phyloP scores from a whole-genome alignment of 2,113 vertebrate species.

The Epinephelus cyanopodus region DNA sequence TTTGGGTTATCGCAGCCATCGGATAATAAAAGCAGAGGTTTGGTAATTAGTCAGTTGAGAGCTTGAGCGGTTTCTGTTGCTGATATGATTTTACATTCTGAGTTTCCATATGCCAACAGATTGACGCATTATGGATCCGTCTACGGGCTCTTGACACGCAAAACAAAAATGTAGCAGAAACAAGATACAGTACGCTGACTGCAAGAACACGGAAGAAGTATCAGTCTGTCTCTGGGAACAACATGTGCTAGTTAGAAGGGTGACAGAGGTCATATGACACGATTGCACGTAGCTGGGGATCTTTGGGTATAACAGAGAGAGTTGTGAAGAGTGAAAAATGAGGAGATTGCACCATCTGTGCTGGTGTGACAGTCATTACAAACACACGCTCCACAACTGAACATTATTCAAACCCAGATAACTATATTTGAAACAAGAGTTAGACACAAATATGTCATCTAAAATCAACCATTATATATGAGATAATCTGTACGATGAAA shows the following conservation, averaged over 20 bases:
- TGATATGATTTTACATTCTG: not conserved
- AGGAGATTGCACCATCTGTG: not conserved
- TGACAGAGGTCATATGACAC: not conserved
- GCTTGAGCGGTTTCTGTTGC: not conserved
- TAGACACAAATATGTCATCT: not conserved
- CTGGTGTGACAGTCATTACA: too few relatives aligned
- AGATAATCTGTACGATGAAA: too few relatives aligned
- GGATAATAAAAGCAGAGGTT: constrained; percentile 3
- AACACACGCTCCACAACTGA: not conserved
- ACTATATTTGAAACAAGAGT: not conserved
- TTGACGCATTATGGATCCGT: not conserved
- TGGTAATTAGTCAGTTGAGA: constrained; percentile 7
- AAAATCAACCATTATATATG: too few relatives aligned
- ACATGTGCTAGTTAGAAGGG: constrained; percentile 15
- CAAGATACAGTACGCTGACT: not conserved
- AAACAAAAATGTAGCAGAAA: not conserved
- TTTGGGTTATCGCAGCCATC: constrained; percentile 1
- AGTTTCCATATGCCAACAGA: not conserved
- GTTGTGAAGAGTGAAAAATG: not conserved
- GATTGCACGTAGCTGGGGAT: not conserved
- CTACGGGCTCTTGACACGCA: not conserved
- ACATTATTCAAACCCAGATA: not conserved
- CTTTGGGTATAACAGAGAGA: not conserved
- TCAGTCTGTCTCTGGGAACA: not conserved
- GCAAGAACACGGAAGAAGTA: constrained; percentile 28